Conservation (phyloP, 2,797 vertebrate genomes). For the Choloepus didactylus region DNA sequence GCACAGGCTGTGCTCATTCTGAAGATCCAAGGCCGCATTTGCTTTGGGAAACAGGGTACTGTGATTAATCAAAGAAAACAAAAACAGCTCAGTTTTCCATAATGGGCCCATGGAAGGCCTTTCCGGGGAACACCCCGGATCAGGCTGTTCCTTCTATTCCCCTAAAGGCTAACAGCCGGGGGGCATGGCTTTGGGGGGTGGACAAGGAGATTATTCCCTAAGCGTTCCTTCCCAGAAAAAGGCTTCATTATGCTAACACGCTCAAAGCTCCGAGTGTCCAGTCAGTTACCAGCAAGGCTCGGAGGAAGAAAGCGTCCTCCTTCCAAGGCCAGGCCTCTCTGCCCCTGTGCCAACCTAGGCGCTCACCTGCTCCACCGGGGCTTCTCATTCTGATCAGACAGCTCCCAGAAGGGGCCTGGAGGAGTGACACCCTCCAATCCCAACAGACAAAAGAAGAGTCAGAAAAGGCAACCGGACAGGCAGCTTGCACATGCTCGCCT, state of each 20-base stretch:
- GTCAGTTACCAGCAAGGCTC: not conserved
- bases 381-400: not conserved
- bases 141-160: slow-evolving; percentile 70
- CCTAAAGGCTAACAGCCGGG: slow-evolving; percentile 49
- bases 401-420: not conserved
- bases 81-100: slow-evolving; percentile 77
- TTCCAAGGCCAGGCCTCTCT: not conserved
- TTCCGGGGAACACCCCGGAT: slow-evolving; percentile 82
- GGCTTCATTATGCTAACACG: not conserved
- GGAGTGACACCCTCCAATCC: not conserved
- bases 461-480: not conserved
- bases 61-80: slow-evolving; percentile 82
- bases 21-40: slow-evolving; percentile 71
- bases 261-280: accelerated
- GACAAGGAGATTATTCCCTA: slow-evolving; percentile 47
- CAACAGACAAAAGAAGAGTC: not conserved
- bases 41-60: slow-evolving; percentile 71
- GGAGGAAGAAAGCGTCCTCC: not conserved
- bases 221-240: slow-evolving; percentile 68
- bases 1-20: not conserved
- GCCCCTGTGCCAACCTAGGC: not conserved
- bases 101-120: slow-evolving; percentile 54
- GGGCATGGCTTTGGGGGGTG: not conserved
- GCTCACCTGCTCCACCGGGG: not conserved
- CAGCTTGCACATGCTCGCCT: not conserved